Evolutionary conservation across 2,797 vertebrate species (phyloP).

Genomic region (Dendrocincla fuliginosa): DNA sequence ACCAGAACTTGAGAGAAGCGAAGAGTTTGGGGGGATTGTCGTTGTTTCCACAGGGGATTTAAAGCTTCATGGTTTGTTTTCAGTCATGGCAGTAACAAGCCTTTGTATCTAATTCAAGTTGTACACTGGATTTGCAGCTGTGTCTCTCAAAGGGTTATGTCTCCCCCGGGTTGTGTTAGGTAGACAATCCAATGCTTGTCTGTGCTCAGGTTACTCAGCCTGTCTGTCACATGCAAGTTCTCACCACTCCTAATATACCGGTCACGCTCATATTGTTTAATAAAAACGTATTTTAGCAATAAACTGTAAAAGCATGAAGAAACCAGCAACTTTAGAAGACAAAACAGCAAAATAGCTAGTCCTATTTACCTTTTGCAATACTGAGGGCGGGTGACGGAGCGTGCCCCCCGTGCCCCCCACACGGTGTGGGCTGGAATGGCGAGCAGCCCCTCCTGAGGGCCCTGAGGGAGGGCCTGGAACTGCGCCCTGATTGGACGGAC

Average conservation of each 20-base stretch:
- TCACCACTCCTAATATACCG: background rate
- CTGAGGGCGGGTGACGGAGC: too few species aligned
- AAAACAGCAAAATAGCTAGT: background rate
- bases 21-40: background rate
- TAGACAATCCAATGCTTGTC: background rate
- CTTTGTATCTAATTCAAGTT: background rate
- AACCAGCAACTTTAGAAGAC: background rate
- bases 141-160: background rate
- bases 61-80: background rate
- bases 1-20: background rate
- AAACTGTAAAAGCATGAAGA: background rate
- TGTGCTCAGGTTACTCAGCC: background rate
- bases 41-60: background rate
- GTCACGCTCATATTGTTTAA: background rate
- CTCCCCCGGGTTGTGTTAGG: too few species aligned
- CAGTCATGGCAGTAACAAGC: background rate
- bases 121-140: background rate
- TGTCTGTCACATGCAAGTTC: background rate
- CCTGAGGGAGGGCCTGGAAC: too few species aligned
- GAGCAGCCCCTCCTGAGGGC: too few species aligned
- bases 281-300: background rate
- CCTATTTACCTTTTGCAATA: background rate
- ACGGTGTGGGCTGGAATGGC: too few species aligned
- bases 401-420: too few species aligned
- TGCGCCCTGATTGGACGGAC: too few species aligned